Base-by-base conservation (phyloP, 2,888 invertebrate genomes). In the Microctonus hyperodae region DNA sequence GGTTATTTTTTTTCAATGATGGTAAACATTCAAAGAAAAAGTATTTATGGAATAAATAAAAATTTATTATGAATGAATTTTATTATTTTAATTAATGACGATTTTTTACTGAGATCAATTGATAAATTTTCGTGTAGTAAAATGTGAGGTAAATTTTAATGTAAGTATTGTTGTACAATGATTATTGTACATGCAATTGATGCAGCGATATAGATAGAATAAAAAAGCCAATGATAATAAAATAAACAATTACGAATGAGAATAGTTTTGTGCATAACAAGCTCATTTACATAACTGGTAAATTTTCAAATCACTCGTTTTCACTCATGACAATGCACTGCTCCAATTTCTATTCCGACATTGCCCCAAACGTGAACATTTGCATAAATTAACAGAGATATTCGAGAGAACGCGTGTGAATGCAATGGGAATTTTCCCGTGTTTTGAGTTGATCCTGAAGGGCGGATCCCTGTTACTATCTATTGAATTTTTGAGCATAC, bases 351-450 rank as follows among this genome's bases (percentile, higher is more conserved):
- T 62, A 66, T 66, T 66, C 61, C 62, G 50, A 44, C 62, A 57
- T 57, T 66, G 66, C 62, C 1, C 16, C 57, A 62, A 66, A 66
- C 61, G 62, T 57, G 62, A 57, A 51, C 66, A 66, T 66, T 66
- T 66, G 66, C 66, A 66, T 66, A 56, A 66, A 66, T 66, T 66
- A 66, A 50, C 50, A 28, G 33, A 56, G 56, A 62, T 57, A 56
- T 55, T 62, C 62, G 66, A 66, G 50, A 56, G 48, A 50, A 13
- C 28, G 62, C 22, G 56, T 50, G 57, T 61, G 50, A 13, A 50
- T 66, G 61, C 61, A 40, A 66, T 57, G 44, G 56, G 62, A 62
- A 62, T 62, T 31, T 53, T 44, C n/a, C n/a, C 37, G 28, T 60
- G 22, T 28, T 60, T 44, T 37, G 50, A 40, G 31, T 28, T 56